phyloP scores from a whole-genome alignment of 2,888 invertebrate species.

The Hetaerina titia region DNA sequence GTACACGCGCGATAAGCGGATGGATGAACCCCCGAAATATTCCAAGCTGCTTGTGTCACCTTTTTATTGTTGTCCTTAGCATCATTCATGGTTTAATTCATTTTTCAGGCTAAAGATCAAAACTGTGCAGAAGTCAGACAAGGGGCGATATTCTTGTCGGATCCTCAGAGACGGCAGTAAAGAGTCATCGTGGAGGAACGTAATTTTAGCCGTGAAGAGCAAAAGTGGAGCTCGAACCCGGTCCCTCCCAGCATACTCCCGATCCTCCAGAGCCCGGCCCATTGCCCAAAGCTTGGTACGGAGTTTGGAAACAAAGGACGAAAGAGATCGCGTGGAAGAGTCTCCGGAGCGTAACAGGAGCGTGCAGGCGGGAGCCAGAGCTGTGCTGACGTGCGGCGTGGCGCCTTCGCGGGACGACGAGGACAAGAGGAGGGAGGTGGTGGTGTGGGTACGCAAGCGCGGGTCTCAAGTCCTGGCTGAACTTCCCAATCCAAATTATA shows the following conservation, averaged over 20 bases:
- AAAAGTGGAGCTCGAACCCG: background rate
- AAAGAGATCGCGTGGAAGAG: conserved; percentile 10
- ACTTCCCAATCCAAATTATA: background rate
- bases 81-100: no score
- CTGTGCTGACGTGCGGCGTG: conserved; percentile 40
- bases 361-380: conserved; percentile 18
- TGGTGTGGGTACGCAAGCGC: conserved; percentile 25
- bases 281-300: conserved; percentile 50
- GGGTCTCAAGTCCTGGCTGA: conserved; percentile 5
- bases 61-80: no score
- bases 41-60: no score
- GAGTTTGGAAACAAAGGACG: conserved; percentile 19
- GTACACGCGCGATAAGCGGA: no score
- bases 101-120: conserved; percentile 40
- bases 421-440: conserved; percentile 36
- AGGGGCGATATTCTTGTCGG: conserved; percentile 48
- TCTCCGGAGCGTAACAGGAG: conserved; percentile 32
- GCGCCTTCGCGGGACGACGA: conserved; percentile 39
- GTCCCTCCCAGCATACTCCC: background rate
- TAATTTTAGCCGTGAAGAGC: conserved; percentile 19
- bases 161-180: conserved; percentile 43
- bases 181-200: conserved; percentile 37
- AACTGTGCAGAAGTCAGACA: conserved; percentile 29
- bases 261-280: background rate
- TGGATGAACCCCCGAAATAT: no score